A percentile compares a stretch with the other conserved stretches of the same genome.
phyloP scores from a whole-genome alignment of 2,113 vertebrate species.

The Tringa solitaria region DNA sequence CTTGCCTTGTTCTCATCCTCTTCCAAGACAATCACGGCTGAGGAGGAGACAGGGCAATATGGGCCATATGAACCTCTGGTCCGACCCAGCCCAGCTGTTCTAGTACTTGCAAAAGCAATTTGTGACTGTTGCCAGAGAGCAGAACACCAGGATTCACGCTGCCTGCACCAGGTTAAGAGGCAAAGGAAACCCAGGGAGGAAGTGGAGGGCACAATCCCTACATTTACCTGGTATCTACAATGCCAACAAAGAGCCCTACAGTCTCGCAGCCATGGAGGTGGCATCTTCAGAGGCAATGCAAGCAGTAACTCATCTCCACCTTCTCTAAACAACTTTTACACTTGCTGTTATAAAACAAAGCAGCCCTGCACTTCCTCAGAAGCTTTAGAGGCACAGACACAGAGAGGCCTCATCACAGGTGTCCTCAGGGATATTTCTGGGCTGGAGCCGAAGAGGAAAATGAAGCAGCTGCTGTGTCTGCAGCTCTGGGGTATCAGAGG shows the following conservation, averaged over 20 bases:
- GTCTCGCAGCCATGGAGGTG: neutral
- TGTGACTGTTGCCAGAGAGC: neutral
- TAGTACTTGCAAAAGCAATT: neutral
- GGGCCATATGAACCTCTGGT: neutral
- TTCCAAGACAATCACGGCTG: neutral
- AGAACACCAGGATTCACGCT: neutral
- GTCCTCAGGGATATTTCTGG: neutral
- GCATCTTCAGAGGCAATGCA: neutral
- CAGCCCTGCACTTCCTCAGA: neutral
- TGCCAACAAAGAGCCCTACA: neutral
- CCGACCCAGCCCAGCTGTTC: neutral
- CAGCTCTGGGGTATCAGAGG: neutral
- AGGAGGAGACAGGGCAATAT: neutral
- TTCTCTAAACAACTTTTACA: accelerated
- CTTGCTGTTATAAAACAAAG: neutral
- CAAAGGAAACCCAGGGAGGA: neutral
- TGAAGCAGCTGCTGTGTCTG: neutral
- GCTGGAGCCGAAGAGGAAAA: neutral
- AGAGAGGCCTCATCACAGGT: neutral
- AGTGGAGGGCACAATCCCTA: neutral
- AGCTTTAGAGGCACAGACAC: neutral
- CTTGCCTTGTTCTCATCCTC: neutral
- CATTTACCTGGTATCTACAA: neutral
- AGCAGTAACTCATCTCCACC: neutral
- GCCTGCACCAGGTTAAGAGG: neutral